A percentile compares a stretch with the other conserved stretches of the same genome.
Conservation (phyloP, 2,113 vertebrate species). For the Kryptolebias marmoratus region DNA sequence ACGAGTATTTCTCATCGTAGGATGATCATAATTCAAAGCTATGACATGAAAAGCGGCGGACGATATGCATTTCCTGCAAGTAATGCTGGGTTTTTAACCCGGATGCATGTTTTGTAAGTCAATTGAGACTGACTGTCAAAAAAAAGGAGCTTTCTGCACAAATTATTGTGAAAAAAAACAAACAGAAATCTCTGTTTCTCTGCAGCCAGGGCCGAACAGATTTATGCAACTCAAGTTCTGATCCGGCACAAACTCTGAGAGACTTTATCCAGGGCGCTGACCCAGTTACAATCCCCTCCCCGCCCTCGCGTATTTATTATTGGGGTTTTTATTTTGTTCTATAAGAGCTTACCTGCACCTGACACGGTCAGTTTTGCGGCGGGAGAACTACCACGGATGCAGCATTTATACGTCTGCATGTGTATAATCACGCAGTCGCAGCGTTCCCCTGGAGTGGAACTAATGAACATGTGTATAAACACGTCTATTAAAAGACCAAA, state of each 20-base stretch:
- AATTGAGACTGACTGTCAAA: too few species aligned
- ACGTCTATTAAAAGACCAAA: slow-evolving; percentile 35
- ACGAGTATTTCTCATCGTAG: too few species aligned
- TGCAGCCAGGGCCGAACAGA: background rate
- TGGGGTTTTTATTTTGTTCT: background rate
- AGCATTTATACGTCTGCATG: background rate
- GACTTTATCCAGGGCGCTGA: background rate
- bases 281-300: slow-evolving; percentile 9
- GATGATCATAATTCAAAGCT: too few species aligned
- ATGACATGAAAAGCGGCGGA: too few species aligned
- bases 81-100: too few species aligned
- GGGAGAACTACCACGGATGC: background rate
- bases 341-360: slow-evolving; percentile 14
- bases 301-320: too few species aligned
- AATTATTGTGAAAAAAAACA: background rate
- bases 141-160: background rate
- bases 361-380: background rate
- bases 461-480: background rate
- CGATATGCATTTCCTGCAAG: too few species aligned
- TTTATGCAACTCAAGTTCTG: slow-evolving; percentile 19
- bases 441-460: background rate
- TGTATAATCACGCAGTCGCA: slow-evolving; percentile 33
- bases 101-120: too few species aligned
- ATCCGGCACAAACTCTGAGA: slow-evolving; percentile 13
- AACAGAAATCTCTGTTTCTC: slow-evolving; percentile 14